Evolutionary conservation across 2,113 vertebrate species (phyloP), one percentile per base, ranked within the genome.

Genomic region (Corythoichthys intestinalis): DNA sequence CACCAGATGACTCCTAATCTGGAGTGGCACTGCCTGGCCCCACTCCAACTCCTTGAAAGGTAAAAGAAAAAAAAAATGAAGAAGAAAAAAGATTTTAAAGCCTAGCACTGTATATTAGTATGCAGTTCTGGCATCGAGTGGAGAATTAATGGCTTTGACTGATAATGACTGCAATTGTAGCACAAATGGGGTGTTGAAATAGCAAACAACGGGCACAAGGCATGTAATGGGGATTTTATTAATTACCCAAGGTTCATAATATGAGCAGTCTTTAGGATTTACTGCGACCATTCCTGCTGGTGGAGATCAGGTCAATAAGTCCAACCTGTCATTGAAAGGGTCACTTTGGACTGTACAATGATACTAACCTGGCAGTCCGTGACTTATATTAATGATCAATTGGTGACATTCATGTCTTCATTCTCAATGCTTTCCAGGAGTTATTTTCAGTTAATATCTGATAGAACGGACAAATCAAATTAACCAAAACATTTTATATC

Each of bases 151-250:
- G 92, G 90, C 85, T 87, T 87, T 91, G 89, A 92, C 92, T 93
- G 91, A 93, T 93, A 93, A 93, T 93, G 90, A 91, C 92, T 91
- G 92, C 92, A 93, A 93, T 93, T 87, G 90, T 91, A 88, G 91
- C 91, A 93, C 91, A 93, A 93, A 93, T 93, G 91, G 91, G 91
- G 91, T 93, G 92, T 93, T 93, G 91, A 93, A 93, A 93, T 92
- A 93, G 91, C 92, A 93, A 93, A 92, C 92, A 93, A 93, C 91
- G 84, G 90, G 90, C 91, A 93, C 90, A 89, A 92, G 90, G 90
- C 91, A 92, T 92, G 92, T 93, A 93, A 93, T 93, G 88, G 90
- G 89, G 89, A 88, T 93, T 92, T 93, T 92, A 92, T 93, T 92
- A 92, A 92, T 92, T 92, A 91, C 85, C 85, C 78, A 54, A 87